A percentile compares a stretch with the other conserved stretches of the same genome.
Evolutionary conservation across 2,113 vertebrate species (phyloP).

Genomic region (Pluvianellus socialis): DNA sequence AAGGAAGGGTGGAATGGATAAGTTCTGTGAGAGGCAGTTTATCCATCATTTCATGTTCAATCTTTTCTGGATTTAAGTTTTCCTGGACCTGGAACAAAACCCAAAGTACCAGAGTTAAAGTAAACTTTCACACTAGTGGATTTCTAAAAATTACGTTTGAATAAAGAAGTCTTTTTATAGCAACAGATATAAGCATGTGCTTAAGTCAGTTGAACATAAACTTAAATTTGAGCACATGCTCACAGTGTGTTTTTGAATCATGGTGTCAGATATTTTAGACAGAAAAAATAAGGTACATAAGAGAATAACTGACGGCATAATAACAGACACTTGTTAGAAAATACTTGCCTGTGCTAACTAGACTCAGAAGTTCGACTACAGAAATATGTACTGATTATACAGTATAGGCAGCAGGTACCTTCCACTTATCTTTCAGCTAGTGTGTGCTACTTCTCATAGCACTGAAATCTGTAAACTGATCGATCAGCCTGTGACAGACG

Average conservation of each 20-base stretch:
- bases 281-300: neutral
- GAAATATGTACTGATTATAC: neutral
- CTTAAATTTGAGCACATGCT: neutral
- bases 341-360: neutral
- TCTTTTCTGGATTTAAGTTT: slow-evolving; percentile 75
- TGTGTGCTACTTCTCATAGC: neutral
- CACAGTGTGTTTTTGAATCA: neutral
- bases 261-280: neutral
- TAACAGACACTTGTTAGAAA: neutral
- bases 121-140: neutral
- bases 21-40: slow-evolving; percentile 72
- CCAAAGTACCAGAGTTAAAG: slow-evolving; percentile 6
- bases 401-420: neutral
- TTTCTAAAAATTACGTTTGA: neutral
- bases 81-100: slow-evolving; percentile 72
- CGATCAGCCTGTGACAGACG: neutral
- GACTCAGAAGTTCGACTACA: neutral
- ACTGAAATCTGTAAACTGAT: neutral
- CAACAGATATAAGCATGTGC: neutral
- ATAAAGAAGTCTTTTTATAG: neutral
- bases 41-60: slow-evolving; percentile 83
- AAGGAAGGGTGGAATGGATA: slow-evolving; percentile 70
- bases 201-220: neutral
- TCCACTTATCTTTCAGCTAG: neutral
- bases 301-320: neutral